phyloP scores from a whole-genome alignment of 2,113 vertebrate genomes.

The Rousettus leschenaultii region DNA sequence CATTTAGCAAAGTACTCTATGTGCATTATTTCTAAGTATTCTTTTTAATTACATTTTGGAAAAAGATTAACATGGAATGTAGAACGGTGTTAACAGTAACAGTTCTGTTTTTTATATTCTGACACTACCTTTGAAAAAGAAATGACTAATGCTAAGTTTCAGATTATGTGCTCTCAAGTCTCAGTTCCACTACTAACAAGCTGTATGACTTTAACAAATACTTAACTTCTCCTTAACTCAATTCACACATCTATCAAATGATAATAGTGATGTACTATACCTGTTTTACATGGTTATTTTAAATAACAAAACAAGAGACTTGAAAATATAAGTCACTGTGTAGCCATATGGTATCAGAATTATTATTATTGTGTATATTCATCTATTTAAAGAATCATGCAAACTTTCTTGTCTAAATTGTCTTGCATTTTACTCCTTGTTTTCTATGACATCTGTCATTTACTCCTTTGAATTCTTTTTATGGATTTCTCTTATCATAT shows the following conservation, averaged over 20 bases:
- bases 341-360: background rate
- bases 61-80: background rate
- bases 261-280: background rate
- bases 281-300: background rate
- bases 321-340: background rate
- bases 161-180: background rate
- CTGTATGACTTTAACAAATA: background rate
- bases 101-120: conserved; percentile 10
- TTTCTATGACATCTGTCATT: background rate
- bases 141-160: background rate
- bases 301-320: background rate
- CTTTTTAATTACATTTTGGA: background rate
- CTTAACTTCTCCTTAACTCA: background rate
- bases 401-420: background rate
- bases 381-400: background rate
- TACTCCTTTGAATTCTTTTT: background rate
- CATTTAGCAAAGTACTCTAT: background rate
- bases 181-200: background rate
- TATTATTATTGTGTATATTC: background rate
- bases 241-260: background rate
- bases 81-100: background rate
- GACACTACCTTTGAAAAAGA: background rate
- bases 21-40: background rate
- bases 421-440: background rate
- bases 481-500: background rate